A percentile compares a stretch with the other conserved stretches of the same genome.
phyloP scores from a whole-genome alignment of 2,888 invertebrate species.

The Orthosia gothica region DNA sequence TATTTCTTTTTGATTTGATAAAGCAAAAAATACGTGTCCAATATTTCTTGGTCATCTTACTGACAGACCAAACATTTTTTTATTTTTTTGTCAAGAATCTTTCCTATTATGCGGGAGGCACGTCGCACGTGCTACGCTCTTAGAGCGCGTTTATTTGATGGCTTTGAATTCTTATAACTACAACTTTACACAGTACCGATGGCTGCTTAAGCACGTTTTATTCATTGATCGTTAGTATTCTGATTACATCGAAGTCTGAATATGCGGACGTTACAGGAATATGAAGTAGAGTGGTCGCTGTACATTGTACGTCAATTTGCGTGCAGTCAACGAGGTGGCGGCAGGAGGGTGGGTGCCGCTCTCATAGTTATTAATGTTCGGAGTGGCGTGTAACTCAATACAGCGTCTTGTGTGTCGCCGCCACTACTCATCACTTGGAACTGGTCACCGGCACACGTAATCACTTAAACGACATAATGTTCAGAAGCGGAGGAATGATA shows the following conservation, averaged over 20 bases:
- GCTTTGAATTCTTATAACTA: not conserved
- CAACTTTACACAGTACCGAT: not conserved
- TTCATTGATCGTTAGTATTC: constrained; percentile 13
- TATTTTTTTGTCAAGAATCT: no score
- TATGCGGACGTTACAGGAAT: constrained; percentile 1
- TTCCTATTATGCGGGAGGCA: not conserved
- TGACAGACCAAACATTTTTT: no score
- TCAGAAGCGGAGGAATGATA: not conserved
- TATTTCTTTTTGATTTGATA: no score
- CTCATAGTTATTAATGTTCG: not conserved
- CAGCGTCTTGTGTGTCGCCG: not conserved
- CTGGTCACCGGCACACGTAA: not conserved
- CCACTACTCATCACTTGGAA: not conserved
- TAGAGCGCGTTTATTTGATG: not conserved
- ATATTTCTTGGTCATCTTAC: no score
- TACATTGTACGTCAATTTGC: constrained; percentile 21
- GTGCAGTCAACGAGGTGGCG: constrained; percentile 5
- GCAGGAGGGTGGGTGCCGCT: not conserved
- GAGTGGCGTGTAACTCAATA: not conserved
- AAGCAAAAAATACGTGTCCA: no score
- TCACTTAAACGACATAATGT: not conserved
- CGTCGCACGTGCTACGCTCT: not conserved
- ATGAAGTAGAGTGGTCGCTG: constrained; percentile 12
- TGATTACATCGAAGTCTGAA: constrained; percentile 19
- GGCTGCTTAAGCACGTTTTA: constrained; percentile 7